Base-by-base conservation (phyloP, 2,888 invertebrate species). In the Platycheirus rosarum region DNA sequence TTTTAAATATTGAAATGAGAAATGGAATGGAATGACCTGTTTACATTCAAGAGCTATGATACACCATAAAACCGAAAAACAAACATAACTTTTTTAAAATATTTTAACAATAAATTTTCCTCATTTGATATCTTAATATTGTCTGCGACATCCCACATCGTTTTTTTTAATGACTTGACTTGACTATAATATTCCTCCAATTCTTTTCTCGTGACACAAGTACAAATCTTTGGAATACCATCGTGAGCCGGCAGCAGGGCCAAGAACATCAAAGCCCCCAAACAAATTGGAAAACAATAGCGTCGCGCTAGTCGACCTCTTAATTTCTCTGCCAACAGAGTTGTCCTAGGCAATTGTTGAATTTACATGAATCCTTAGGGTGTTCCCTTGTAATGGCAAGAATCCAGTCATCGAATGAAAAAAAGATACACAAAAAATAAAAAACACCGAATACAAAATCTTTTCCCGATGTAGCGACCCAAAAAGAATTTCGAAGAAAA, bases 261-360 rank as follows among this genome's bases (percentile, higher is more conserved):
- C 44, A 62, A 46, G n/a, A 51, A 53, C 60, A 26, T 60, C 40
- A 55, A 73, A 73, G 35, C 42, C 46, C n/a, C 18, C 53, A 71
- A 20, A 37, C 46, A 68, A 78, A 68, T 62, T 62, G 44, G 11
- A 68, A 62, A 73, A 73, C 68, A 78, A 78, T 65, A 37, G 29
- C 40, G 40, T 40, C 26, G 11, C 40, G 29, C 48, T 14, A 44
- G 55, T 65, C 69, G 48, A 51, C 42, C 60, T 73, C 68, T 63
- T 74, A 75, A 79, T 79, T 75, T 79, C 49, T 44, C 57, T 69
- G 63, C 74, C 68, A 75, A 75, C 79, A 74, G 44, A 62, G 20
- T 66, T 32, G 29, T 65, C 63, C 40, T 65, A 74, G 69, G 66
- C 51, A 66, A 66, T 66, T 51, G 66, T 63, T 53, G 48, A 73